A percentile compares a stretch with the other conserved stretches of the same genome.
These are phyloP conservation scores for Passerina amoena DNA, from an alignment of 2,113 vertebrate species.

Conservation along the genomic window DNA sequence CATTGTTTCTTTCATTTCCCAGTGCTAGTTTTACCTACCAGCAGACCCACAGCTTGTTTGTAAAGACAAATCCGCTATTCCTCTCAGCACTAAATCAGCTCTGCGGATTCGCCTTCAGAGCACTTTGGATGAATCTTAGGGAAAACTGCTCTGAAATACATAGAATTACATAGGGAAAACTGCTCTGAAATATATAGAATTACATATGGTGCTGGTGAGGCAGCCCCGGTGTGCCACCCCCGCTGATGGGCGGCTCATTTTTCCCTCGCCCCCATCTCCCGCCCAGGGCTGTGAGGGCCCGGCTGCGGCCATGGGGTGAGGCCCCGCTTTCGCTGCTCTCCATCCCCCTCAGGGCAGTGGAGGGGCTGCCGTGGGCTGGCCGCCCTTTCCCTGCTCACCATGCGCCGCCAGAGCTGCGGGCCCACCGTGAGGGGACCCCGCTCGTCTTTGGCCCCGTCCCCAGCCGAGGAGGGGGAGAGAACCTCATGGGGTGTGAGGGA, in stretches of 20 bases:
- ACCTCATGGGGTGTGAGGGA: too few relatives aligned
- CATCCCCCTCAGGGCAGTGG: background rate
- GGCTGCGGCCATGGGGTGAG: background rate
- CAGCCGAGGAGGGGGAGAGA: background rate
- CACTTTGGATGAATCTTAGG: accelerated
- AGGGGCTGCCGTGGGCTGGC: accelerated
- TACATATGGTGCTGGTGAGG: background rate
- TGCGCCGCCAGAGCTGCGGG: background rate
- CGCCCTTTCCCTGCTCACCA: background rate
- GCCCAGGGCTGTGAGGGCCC: background rate
- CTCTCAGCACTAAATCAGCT: background rate
- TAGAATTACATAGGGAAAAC: background rate
- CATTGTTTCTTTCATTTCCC: too few relatives aligned
- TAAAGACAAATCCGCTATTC: too few relatives aligned
- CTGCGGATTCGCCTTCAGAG: background rate
- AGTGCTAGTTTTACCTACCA: too few relatives aligned
- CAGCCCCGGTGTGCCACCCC: background rate
- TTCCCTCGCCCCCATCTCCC: background rate
- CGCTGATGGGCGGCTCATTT: background rate
- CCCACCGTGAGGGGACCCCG: background rate
- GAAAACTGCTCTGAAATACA: background rate
- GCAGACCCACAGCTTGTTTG: too few relatives aligned
- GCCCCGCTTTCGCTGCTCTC: accelerated
- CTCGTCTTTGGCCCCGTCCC: too few relatives aligned
- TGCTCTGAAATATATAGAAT: background rate